These are phyloP conservation scores for Entomobrya proxima DNA, from an alignment of 2,888 invertebrate genomes.

Conservation along the genomic window DNA sequence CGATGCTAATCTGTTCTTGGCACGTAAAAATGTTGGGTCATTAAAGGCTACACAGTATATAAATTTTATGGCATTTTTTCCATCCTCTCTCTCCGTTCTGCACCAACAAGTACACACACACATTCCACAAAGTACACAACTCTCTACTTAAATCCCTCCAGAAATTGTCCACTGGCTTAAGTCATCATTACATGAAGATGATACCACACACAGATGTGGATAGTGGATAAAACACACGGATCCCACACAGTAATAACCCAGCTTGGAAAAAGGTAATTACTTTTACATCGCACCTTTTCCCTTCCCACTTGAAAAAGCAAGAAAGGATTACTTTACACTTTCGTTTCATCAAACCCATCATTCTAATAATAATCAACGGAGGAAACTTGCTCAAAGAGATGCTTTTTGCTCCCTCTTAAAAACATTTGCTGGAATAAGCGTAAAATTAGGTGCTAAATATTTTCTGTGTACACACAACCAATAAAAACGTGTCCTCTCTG, in stretches of 20 bases:
- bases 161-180: no score
- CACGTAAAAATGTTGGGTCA: conserved; percentile 24
- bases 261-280: conserved; percentile 25
- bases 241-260: background rate
- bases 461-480: conserved; percentile 2
- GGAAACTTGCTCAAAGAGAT: background rate
- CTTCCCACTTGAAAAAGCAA: background rate
- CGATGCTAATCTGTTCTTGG: background rate
- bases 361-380: background rate
- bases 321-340: background rate
- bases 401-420: background rate
- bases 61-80: conserved; percentile 20
- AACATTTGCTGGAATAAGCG: background rate
- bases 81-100: no score
- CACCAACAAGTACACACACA: no score
- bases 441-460: conserved; percentile 26
- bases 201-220: no score
- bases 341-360: conserved; percentile 3
- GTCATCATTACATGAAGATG: no score
- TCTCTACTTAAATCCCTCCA: no score
- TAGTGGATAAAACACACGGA: no score
- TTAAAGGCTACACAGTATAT: conserved; percentile 11
- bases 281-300: conserved; percentile 13
- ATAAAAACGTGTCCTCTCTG: background rate
- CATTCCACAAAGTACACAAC: no score